Base-by-base conservation (phyloP, 2,888 invertebrate genomes). In the Mesorhabditis sp. region DNA sequence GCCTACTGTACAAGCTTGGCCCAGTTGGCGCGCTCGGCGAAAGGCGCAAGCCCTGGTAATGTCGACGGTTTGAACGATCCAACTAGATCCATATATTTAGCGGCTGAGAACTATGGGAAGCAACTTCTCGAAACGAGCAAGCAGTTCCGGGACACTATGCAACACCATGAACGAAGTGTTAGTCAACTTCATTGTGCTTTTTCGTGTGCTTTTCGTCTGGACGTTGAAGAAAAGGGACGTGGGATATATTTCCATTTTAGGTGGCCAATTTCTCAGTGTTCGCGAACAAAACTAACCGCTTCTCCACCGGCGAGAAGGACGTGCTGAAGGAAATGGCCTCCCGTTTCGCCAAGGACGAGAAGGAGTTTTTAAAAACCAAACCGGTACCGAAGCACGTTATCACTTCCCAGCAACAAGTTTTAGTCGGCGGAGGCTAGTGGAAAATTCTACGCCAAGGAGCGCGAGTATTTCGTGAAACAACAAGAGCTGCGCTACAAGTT, bases 401-500 rank as follows among this genome's bases (percentile, higher is more conserved):
- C 28, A 28, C 28, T 28, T 28, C 28, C 28, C 28, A 28, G 28
- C 28, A 28, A 28, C 28, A 28, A 28, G 28, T 28, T 28, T 28
- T 28, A 28, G 28, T 28, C 28, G 28, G 66, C 67, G 43, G 70
- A 72, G 50, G 66, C 64, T 43, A 73, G 70, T 15, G 72, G 50
- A 7, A 70, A 67, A 2, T 79, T 77, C 69, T 72, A 79, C 65
- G 65, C 68, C n/a, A 70, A 67, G n/a, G 68, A 70, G 41, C 75
- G 74, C 4, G 65, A 65, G 13, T 69, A 71, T n/a, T 77, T 75
- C 74, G 65, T 71, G 2, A 70, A 67, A 5, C 76, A 78, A 61
- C 79, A 79, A 45, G 78, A 77, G 66, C 50, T 79, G 66, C 70
- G 79, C 42, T 79, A 79, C 73, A 78, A 76, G 62, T 79, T 76